phyloP scores from a whole-genome alignment of 2,797 vertebrate species.

The Simalia tracyae region DNA sequence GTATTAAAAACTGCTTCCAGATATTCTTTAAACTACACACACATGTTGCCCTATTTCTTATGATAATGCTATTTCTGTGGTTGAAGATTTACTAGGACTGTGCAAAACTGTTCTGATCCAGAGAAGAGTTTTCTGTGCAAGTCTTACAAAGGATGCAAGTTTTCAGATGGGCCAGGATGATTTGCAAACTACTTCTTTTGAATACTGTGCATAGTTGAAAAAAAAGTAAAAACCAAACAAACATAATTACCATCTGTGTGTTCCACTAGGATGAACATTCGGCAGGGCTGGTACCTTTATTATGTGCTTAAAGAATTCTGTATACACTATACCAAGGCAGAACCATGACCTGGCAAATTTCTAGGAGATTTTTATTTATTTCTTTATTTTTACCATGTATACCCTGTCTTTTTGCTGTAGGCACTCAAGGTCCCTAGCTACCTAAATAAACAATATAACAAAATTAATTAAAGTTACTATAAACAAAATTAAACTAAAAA shows the following conservation, averaged over 20 bases:
- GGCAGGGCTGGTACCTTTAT: not conserved
- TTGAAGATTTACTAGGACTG: constrained; percentile 4
- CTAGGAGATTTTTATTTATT: not conserved
- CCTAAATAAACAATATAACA: not conserved
- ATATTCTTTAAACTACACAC: constrained; percentile 37
- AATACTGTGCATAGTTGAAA: constrained; percentile 6
- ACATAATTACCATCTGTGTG: not conserved
- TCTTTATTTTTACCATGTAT: not conserved
- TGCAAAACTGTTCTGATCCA: not conserved
- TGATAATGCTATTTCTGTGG: constrained; percentile 12
- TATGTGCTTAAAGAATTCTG: not conserved
- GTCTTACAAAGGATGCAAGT: not conserved
- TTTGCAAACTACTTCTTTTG: not conserved
- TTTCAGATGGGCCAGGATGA: not conserved
- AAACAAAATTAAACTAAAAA: not conserved
- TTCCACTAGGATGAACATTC: not conserved
- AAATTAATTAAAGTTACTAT: not conserved
- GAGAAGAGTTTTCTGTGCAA: not conserved
- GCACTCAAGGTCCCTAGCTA: not conserved
- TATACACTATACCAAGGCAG: not conserved
- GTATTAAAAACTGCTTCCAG: constrained; percentile 31
- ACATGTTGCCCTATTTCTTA: constrained; percentile 36
- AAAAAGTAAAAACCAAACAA: not conserved
- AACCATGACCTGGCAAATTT: not conserved
- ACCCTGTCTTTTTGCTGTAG: not conserved